Percentiles rank a stretch among this genome's conserved stretches.
phyloP scores from a whole-genome alignment of 2,113 vertebrate genomes.

The Dipodomys ordii region DNA sequence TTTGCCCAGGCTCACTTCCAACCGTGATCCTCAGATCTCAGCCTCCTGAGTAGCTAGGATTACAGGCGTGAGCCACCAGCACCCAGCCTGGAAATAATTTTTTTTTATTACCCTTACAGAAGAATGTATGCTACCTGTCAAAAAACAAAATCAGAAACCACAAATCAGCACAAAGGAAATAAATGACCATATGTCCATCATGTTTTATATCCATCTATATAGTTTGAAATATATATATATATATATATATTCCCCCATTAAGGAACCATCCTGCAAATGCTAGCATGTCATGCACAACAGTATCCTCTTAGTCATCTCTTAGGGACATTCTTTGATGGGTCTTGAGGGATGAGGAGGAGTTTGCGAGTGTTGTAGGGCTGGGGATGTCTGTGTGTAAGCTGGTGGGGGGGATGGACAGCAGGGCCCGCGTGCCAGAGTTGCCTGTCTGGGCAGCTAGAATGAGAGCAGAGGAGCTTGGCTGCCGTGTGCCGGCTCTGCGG shows the following conservation, averaged over 20 bases:
- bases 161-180: conserved; percentile 59
- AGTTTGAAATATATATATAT: background rate
- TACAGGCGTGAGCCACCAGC: no score
- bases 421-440: no score
- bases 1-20: no score
- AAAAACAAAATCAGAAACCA: conserved; percentile 33
- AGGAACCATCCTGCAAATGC: no score
- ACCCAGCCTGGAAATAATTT: background rate
- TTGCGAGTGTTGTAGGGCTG: rapidly evolving
- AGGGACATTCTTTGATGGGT: background rate
- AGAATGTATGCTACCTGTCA: conserved; percentile 61
- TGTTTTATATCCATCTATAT: background rate
- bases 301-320: background rate
- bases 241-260: no score
- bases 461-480: no score
- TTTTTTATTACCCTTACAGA: conserved; percentile 52
- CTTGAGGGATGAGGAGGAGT: background rate
- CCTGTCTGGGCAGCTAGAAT: no score
- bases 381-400: background rate
- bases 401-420: background rate
- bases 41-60: no score
- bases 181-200: background rate
- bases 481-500: background rate
- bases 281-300: background rate
- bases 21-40: no score